Evolutionary conservation across 2,113 vertebrate species (phyloP).

Genomic region (Tylochromis polylepis): DNA sequence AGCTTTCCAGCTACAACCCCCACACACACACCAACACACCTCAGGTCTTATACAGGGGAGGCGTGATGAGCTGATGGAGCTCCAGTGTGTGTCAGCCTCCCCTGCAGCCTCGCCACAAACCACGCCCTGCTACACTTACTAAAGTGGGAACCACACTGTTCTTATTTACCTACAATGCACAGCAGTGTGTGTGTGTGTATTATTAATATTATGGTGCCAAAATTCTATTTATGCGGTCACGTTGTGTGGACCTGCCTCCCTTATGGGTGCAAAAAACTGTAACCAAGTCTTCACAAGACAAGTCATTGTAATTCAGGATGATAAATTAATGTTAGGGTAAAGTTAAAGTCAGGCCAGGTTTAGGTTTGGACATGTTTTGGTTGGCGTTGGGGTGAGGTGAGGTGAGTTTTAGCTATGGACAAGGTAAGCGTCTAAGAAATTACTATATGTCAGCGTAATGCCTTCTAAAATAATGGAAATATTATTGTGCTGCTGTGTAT

Average conservation of each 20-base stretch:
- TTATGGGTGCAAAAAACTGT: not conserved
- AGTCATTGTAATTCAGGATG: not conserved
- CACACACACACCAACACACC: too few species aligned
- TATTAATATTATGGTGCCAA: not conserved
- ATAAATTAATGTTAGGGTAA: not conserved
- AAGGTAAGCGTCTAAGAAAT: not conserved
- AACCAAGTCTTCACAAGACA: not conserved
- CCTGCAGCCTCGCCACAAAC: too few species aligned
- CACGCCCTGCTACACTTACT: too few species aligned
- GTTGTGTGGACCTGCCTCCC: not conserved
- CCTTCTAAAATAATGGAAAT: not conserved
- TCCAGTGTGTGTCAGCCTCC: too few species aligned
- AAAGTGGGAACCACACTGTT: fast-evolving
- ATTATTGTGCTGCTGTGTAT: not conserved
- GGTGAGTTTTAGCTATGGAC: not conserved
- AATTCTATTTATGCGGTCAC: not conserved
- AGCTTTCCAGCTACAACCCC: too few species aligned
- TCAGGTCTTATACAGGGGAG: too few species aligned
- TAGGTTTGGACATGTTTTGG: not conserved
- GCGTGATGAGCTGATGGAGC: too few species aligned
- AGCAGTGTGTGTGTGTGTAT: not conserved
- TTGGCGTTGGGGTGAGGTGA: not conserved
- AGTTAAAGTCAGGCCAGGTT: not conserved
- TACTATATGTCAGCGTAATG: not conserved
- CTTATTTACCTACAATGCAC: fast-evolving